Evolutionary conservation across 1,140 invertebrate species (phyloP), one percentile per base, ranked within the genome.

Genomic region (Pteromalus puparum): DNA sequence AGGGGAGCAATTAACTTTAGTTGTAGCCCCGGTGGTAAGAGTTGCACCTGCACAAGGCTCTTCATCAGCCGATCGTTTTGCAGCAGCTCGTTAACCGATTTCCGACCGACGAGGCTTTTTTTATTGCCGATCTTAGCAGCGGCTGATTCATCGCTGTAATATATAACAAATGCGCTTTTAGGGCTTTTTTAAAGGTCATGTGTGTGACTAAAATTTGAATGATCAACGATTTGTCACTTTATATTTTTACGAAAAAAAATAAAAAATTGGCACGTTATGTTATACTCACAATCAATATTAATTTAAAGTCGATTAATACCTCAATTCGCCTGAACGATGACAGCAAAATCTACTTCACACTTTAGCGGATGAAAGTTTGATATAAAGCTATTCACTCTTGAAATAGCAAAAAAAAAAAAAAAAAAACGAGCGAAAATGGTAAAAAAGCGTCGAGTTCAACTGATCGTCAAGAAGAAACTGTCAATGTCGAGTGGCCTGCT

Each of bases 1-100:
- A 87, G 72, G 78, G 82, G 87, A 88, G 85, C 85, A 92, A 92
- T 92, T 92, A 92, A 91, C 90, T 88, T 80, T 75, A 87, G 87
- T 92, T 92, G 48, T 88, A 89, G 88, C 82, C 70, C 53, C 82
- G 73, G 84, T 88, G 91, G 87, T 92, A 92, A 92, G 82, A 84
- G 88, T 86, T 81, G 65, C 90, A 90, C 78, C 89, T 91, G 88
- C 78, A 81, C 79, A 76, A 83, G 86, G 53, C 83, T 76, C 78
- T n/a, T 84, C 80, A 85, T 87, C 85, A 87, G 87, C 88, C 87
- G 88, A 70, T 86, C 76, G 72, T 88, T 90, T 91, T 85, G 84
- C 90, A 80, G 30, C 15, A 24, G 21, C 28, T 61, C 26, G 78
- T 81, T 81, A 81, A 81, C 24, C n/a, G 34, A 81, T 28, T 48